These are phyloP conservation scores for Carlito syrichta DNA, from an alignment of 2,113 vertebrate species.

Conservation along the genomic window DNA sequence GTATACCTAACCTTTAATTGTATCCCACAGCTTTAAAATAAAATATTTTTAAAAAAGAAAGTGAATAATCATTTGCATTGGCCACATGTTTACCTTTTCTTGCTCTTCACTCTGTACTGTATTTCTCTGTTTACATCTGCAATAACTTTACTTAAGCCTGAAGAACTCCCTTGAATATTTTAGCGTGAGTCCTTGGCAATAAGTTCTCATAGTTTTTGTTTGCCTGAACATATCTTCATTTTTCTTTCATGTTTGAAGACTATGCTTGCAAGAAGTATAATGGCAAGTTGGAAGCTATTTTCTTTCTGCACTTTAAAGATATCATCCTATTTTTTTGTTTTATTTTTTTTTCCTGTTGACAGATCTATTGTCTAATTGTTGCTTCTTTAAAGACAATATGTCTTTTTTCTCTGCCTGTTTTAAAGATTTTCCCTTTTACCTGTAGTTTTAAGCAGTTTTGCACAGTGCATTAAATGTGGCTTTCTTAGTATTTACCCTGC, in stretches of 20 bases:
- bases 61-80: not conserved
- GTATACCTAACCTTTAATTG: no score
- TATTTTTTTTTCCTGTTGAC: not conserved
- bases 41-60: constrained; percentile 18
- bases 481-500: constrained; percentile 24
- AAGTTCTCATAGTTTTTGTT: not conserved
- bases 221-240: not conserved
- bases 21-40: no score
- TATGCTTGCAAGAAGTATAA: not conserved
- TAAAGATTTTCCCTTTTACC: constrained; percentile 32
- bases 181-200: not conserved
- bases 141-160: not conserved
- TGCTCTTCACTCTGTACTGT: not conserved
- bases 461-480: not conserved
- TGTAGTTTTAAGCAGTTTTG: constrained; percentile 28
- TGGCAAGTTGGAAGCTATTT: not conserved
- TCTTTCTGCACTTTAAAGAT: not conserved
- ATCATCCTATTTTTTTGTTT: not conserved
- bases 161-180: not conserved
- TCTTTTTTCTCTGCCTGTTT: constrained; percentile 17
- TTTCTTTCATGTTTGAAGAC: constrained; percentile 18
- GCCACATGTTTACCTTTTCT: not conserved
- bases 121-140: not conserved
- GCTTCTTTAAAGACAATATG: not conserved
- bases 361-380: not conserved